A percentile compares a stretch with the other conserved stretches of the same genome.
These are phyloP conservation scores for Cryptomyrus ogoouensis DNA, from an alignment of 2,113 vertebrate genomes.

Conservation along the genomic window DNA sequence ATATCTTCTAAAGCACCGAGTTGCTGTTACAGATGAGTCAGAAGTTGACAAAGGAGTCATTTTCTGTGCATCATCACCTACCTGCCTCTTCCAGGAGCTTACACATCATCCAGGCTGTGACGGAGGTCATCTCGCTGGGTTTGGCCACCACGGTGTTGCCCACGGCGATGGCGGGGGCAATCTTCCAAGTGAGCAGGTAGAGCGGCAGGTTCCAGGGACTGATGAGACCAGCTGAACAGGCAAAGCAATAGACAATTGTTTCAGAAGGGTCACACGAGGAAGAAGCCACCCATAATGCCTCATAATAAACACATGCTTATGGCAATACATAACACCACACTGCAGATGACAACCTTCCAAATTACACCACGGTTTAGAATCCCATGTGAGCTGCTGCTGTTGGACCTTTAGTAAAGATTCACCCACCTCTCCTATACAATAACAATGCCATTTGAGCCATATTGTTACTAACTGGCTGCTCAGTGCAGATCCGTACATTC, in stretches of 20 bases:
- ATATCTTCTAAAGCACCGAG: neutral
- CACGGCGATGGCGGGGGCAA: conserved; percentile 81
- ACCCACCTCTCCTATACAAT: neutral
- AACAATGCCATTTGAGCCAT: neutral
- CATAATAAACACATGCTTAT: neutral
- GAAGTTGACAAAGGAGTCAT: neutral
- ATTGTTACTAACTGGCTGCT: neutral
- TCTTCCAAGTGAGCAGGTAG: conserved; percentile 94
- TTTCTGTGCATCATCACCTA: conserved; percentile 30
- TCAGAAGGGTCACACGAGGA: neutral
- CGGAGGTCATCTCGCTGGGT: conserved; percentile 95
- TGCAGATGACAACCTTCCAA: neutral
- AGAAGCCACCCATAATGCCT: neutral
- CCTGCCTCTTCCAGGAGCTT: conserved; percentile 81
- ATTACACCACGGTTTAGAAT: neutral
- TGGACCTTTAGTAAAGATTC: neutral
- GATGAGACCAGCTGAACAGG: conserved; percentile 82
- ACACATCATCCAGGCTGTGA: conserved; percentile 97
- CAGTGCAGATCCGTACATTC: no score
- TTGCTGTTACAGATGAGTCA: neutral
- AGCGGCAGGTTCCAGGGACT: conserved; percentile 95
- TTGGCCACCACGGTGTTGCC: conserved; percentile 95
- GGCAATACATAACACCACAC: neutral
- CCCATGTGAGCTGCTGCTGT: neutral
- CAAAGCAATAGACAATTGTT: neutral